Percentiles rank a stretch among this genome's conserved stretches.
phyloP scores from a whole-genome alignment of 2,797 vertebrate genomes.

The Anas bahamensis region DNA sequence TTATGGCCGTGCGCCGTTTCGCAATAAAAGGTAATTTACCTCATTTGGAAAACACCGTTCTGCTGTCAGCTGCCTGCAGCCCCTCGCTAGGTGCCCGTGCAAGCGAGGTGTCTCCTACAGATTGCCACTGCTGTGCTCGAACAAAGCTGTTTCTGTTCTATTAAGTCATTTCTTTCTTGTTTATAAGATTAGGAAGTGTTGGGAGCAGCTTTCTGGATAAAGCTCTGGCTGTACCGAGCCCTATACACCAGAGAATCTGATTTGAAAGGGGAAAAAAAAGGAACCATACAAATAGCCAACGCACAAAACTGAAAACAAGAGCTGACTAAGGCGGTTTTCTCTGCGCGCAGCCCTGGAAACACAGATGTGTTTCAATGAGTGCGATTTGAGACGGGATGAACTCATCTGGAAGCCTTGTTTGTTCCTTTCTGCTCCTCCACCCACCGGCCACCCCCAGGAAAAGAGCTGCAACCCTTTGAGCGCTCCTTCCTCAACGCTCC shows the following conservation, averaged over 20 bases:
- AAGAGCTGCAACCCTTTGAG: not conserved
- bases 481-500: accelerated
- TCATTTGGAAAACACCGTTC: slow-evolving; percentile 59
- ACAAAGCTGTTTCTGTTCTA: slow-evolving; percentile 69
- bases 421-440: slow-evolving; percentile 40
- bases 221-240: slow-evolving; percentile 53
- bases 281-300: slow-evolving; percentile 43
- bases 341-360: slow-evolving; percentile 35
- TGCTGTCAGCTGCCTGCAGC: slow-evolving; percentile 54
- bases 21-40: slow-evolving; percentile 59
- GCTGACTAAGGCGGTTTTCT: slow-evolving; percentile 8
- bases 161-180: slow-evolving; percentile 63
- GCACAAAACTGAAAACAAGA: slow-evolving; percentile 46
- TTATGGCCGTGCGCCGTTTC: slow-evolving; percentile 34
- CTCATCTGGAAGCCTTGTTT: slow-evolving; percentile 61
- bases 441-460: slow-evolving; percentile 23
- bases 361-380: slow-evolving; percentile 58
- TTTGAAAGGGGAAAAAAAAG: slow-evolving; percentile 12
- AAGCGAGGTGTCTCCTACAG: slow-evolving; percentile 48
- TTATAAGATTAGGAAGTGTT: slow-evolving; percentile 59
- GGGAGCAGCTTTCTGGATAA: slow-evolving; percentile 57
- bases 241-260: slow-evolving; percentile 47
- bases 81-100: not conserved
- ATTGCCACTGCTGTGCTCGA: slow-evolving; percentile 32
- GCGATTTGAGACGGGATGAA: slow-evolving; percentile 26